Base-by-base conservation (phyloP, 1,140 invertebrate genomes). In the Andrena cerasifolii region DNA sequence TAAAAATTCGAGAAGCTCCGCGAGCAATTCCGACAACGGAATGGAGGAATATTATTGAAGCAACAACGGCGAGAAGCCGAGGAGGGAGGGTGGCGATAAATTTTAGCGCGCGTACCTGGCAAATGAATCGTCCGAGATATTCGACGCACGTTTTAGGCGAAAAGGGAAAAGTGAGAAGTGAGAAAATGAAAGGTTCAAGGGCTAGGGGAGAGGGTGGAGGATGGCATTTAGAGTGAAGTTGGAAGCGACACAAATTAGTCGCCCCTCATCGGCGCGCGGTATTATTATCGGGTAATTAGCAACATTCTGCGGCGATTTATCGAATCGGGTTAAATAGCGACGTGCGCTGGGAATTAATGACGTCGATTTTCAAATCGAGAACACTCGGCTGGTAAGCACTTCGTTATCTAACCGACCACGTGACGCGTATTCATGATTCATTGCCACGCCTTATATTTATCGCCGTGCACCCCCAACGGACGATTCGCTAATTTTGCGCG, bases 271-370 rank as follows among this genome's bases (percentile, higher is more conserved):
- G 7, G 24, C 74, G 53, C 24, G 43, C 24, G 74, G 71, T 66
- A 79, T 79, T 79, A 79, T 79, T 79, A 75, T 73, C 59, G 62
- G 71, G 62, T 79, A 79, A 79, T 79, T 79, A 79, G 59, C 71
- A 79, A 66, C 71, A 75, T 74, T 75, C 71, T 59, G 71, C 18
- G 53, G 53, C 53, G 71, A 79, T 79, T 79, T 79, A 79, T 79
- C 71, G 77, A 59, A 58, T 63, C 71, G 45, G 72, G 68, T 79
- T 79, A 79, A 79, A 79, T 67, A 75, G 77, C 47, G 70, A 79
- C 71, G 77, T 75, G 77, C 61, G 21, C 51, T 74, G 43, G 43
- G 45, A 79, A 79, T 79, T 79, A 79, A 79, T 75, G 77, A 75
- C 53, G 59, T 54, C 61, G 62, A 75, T 75, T 75, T 75, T 56